These are phyloP conservation scores for Pavo muticus DNA, from an alignment of 2,113 vertebrate genomes.

Conservation along the genomic window DNA sequence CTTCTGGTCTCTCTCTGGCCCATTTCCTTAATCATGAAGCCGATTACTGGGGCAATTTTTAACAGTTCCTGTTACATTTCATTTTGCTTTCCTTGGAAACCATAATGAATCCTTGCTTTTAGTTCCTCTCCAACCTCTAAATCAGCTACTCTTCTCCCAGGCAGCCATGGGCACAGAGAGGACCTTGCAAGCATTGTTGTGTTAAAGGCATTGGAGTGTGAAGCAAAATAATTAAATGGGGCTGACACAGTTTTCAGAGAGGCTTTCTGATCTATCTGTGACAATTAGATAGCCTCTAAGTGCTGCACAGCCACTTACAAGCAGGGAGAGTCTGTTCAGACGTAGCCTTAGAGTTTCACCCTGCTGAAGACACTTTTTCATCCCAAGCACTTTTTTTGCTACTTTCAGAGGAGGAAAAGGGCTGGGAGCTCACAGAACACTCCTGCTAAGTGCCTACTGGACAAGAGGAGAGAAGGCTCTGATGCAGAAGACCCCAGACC, in stretches of 20 bases:
- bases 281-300: not conserved
- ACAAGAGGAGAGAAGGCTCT: not conserved
- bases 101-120: not conserved
- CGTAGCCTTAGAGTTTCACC: not conserved
- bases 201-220: constrained; percentile 14
- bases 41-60: not conserved
- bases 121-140: not conserved
- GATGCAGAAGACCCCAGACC: not conserved
- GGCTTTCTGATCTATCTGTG: not conserved
- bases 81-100: not conserved
- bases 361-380: not conserved
- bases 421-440: not conserved
- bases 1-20: constrained; percentile 1
- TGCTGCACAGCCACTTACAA: not conserved
- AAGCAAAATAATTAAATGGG: constrained; percentile 50
- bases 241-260: not conserved
- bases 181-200: constrained; percentile 32
- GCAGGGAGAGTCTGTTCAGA: accelerated
- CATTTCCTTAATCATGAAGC: constrained; percentile 16
- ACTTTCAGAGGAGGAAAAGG: not conserved
- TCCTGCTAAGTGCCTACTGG: not conserved
- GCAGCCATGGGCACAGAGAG: not conserved
- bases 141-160: not conserved
- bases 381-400: not conserved
- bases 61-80: not conserved